phyloP scores from a whole-genome alignment of 2,113 vertebrate genomes.

The Crocuta crocuta region DNA sequence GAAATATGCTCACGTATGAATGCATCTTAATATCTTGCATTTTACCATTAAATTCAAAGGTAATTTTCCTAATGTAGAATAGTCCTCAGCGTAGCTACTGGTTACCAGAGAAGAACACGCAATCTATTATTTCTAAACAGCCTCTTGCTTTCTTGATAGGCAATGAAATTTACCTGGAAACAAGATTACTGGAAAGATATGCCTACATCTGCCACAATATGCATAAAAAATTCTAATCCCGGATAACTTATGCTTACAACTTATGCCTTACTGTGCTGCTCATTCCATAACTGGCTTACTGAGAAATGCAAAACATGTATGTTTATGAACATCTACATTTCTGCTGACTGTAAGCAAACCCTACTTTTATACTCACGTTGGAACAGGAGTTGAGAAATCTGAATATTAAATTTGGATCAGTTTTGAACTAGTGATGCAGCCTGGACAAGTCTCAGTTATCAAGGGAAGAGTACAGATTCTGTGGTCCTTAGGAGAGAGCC shows the following conservation, averaged over 20 bases:
- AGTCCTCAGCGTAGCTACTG: constrained; percentile 3
- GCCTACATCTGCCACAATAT: not conserved
- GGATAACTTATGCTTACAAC: not conserved
- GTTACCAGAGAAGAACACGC: constrained; percentile 3
- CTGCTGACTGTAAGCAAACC: not conserved
- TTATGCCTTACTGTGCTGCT: not conserved
- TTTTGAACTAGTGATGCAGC: not conserved
- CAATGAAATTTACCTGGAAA: constrained; percentile 15
- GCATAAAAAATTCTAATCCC: not conserved
- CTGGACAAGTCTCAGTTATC: not conserved
- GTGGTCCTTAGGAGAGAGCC: not conserved
- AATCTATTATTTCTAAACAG: constrained; percentile 7
- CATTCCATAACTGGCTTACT: not conserved
- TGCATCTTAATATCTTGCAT: not conserved
- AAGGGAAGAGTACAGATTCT: not conserved
- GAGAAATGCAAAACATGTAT: not conserved
- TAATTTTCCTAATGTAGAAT: constrained; percentile 25
- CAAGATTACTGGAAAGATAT: not conserved
- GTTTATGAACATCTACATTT: not conserved
- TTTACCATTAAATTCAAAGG: constrained; percentile 53
- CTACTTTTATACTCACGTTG: not conserved
- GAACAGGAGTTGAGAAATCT: not conserved
- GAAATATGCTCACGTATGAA: not conserved
- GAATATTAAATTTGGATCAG: not conserved
- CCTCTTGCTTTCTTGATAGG: not conserved